Conservation (phyloP, 2,888 invertebrate species). For the Luperina nickerlii region DNA sequence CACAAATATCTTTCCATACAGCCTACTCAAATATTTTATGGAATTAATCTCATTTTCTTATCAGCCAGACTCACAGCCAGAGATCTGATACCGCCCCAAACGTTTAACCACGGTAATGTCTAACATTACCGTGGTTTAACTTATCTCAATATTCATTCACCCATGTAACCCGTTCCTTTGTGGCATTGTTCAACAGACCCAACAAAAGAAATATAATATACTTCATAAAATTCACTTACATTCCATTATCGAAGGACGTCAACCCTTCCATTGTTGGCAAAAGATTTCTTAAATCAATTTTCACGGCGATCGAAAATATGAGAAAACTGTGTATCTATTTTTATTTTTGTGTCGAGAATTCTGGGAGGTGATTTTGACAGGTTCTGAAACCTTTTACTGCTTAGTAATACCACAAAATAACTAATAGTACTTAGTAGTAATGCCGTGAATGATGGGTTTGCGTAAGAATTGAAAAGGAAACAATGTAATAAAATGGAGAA, state of each 20-base stretch:
- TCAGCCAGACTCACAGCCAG: background rate
- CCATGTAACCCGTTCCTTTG: constrained; percentile 31
- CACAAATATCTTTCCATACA: background rate
- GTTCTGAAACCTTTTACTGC: constrained; percentile 46
- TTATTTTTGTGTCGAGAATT: constrained; percentile 17
- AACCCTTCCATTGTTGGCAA: constrained; percentile 36
- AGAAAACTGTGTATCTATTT: constrained; percentile 30
- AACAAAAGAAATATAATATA: constrained; percentile 49
- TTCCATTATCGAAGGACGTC: constrained; percentile 41
- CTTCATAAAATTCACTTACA: constrained; percentile 43
- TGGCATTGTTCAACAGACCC: constrained; percentile 36
- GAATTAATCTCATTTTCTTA: background rate
- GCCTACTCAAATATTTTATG: background rate
- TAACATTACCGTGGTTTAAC: background rate
- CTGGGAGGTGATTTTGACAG: constrained; percentile 30
- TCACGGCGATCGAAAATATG: constrained; percentile 5
- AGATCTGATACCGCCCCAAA: constrained; percentile 34
- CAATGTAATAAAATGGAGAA: constrained; percentile 31
- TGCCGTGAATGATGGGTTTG: constrained; percentile 35
- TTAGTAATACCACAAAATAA: constrained; percentile 7
- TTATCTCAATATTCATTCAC: constrained; percentile 36
- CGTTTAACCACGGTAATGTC: constrained; percentile 3
- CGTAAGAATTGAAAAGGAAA: constrained; percentile 28
- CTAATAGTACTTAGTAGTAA: background rate
- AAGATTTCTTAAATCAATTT: constrained; percentile 37